Evolutionary conservation across 2,888 invertebrate genomes (phyloP), one percentile per base, ranked within the genome.

Genomic region (Octonoba sinensis): DNA sequence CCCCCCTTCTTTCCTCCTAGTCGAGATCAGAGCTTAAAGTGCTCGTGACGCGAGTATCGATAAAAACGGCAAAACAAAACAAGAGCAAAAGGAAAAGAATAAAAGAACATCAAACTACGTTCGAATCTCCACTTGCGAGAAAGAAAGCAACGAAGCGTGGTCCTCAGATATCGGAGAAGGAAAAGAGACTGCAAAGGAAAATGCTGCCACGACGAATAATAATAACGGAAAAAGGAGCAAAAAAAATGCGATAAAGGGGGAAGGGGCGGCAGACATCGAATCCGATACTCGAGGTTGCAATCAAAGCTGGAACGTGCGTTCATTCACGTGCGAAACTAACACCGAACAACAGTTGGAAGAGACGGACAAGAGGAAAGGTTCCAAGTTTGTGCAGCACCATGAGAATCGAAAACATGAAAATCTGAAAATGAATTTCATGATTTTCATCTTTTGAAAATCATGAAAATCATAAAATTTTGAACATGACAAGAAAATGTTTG

Each of bases 281-380:
- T 77, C 69, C 76, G 69, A 77, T 77, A 70, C 76, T 70, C 76
- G 56, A 77, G 76, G 60, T 77, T 77, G 76, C 76, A 77, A 77
- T 77, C 76, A 77, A 77, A 77, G 76, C 69, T 64, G 47, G 76
- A 77, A 77, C 69, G 76, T 77, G 76, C 76, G 44, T 24, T 62
- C 56, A 77, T 70, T 77, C 76, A 77, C 76, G 76, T 77, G 76
- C 76, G 76, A 77, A 77, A 77, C 76, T 70, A 64, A 77, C 69
- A 69, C 70, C 76, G 22, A 62, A 77, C 69, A 77, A 77, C 76
- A 77, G 76, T 77, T 77, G 76, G 69, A 64, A 20, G 16, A 13
- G 54, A 67, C 13, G 22, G 56, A 22, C 47, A 77, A 22, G n/a
- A 54, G 16, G 24, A 62, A 76, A 70, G 56, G 76, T 15, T 54